Percentiles rank a stretch among this genome's conserved stretches.
phyloP scores from a whole-genome alignment of 2,797 vertebrate species.

The Sternotherus odoratus region DNA sequence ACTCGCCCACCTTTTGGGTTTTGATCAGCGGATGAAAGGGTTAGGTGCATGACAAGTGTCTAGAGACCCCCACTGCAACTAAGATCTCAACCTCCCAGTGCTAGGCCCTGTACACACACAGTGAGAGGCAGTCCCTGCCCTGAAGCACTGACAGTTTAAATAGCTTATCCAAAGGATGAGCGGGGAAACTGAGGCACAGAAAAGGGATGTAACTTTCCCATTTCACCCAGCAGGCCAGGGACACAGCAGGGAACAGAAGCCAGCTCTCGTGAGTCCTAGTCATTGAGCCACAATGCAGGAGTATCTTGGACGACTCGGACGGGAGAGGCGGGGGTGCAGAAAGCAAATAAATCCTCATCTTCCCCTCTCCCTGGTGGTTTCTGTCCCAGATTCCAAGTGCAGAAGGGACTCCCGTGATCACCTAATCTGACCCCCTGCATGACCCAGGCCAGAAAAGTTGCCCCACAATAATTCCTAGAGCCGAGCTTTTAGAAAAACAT shows the following conservation, averaged over 20 bases:
- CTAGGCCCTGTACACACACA: neutral
- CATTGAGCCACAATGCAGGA: neutral
- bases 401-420: no score
- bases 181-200: neutral
- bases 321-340: no score
- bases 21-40: neutral
- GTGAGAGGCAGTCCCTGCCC: neutral
- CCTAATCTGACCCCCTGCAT: no score
- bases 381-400: neutral
- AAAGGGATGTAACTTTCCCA: neutral
- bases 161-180: neutral
- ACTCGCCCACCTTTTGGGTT: neutral
- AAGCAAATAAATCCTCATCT: neutral
- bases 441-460: no score
- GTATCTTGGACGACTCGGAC: neutral
- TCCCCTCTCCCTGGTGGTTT: neutral
- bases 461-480: no score
- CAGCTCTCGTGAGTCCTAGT: neutral
- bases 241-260: neutral
- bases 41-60: neutral
- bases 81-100: neutral
- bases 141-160: neutral
- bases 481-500: no score
- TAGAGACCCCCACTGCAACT: neutral
- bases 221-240: neutral